phyloP scores from a whole-genome alignment of 2,113 vertebrate species.

The Lipophrys pholis region DNA sequence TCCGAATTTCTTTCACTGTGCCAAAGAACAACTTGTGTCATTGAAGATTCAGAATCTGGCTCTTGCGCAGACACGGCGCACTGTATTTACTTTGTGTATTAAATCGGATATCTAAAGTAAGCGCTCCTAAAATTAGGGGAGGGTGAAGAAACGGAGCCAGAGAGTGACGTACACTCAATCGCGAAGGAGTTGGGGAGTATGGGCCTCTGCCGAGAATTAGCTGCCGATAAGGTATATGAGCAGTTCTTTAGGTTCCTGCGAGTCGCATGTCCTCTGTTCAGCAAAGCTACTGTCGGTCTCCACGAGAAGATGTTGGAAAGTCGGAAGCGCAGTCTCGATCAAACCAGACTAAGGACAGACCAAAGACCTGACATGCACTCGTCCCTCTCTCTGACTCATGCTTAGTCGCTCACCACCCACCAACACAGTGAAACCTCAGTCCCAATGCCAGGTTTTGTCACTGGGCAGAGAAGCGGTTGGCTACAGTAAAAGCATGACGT shows the following conservation, averaged over 20 bases:
- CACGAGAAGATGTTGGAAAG: conserved; percentile 48
- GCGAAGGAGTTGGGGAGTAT: conserved; percentile 28
- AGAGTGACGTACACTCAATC: conserved; percentile 40
- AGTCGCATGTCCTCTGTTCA: conserved; percentile 2
- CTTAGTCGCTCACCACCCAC: conserved; percentile 76
- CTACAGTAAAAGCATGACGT: conserved; percentile 81
- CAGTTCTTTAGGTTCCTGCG: conserved; percentile 23
- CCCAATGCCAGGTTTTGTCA: conserved; percentile 81
- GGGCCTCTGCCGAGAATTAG: conserved; percentile 56
- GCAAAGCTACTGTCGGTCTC: background rate
- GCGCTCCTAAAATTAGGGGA: conserved; percentile 17
- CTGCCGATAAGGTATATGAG: conserved; percentile 51
- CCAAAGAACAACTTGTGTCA: conserved; percentile 4
- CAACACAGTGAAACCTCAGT: conserved; percentile 81
- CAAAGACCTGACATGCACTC: conserved; percentile 79
- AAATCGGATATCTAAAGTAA: conserved; percentile 23
- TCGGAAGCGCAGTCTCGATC: conserved; percentile 55
- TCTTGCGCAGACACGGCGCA: background rate
- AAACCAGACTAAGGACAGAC: conserved; percentile 62
- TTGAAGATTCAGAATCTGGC: conserved; percentile 8
- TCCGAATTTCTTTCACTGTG: conserved; percentile 28
- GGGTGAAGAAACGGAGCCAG: conserved; percentile 2
- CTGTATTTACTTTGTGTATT: conserved; percentile 25
- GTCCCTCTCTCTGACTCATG: conserved; percentile 78
- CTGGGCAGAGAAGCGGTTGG: conserved; percentile 78